Conservation (phyloP, 2,797 vertebrate genomes). For the Girardinus metallicus region DNA sequence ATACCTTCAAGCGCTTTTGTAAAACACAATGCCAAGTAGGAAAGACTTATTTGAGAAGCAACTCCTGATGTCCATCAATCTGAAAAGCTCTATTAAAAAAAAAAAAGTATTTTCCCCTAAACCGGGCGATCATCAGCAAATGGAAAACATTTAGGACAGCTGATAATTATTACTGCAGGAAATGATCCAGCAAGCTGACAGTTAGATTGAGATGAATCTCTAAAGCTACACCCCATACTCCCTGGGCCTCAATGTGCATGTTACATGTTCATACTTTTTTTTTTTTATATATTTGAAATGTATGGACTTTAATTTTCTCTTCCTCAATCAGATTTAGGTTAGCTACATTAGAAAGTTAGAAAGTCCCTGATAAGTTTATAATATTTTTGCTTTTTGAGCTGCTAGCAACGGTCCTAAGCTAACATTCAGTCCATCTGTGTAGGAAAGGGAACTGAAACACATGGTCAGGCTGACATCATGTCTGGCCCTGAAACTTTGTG, state of each 20-base stretch:
- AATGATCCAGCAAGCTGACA: not conserved
- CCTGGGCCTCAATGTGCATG: not conserved
- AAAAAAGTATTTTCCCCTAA: not conserved
- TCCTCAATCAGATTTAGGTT: not conserved
- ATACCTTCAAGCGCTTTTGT: not conserved
- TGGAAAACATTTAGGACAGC: not conserved
- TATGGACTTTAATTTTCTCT: not conserved
- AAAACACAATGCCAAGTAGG: not conserved
- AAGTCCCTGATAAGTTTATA: not conserved
- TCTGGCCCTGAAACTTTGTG: conserved; percentile 40
- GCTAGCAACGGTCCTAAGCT: conserved; percentile 41
- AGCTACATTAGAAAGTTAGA: not conserved
- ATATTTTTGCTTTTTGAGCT: conserved; percentile 9
- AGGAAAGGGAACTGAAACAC: conserved; percentile 67
- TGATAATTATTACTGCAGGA: not conserved
- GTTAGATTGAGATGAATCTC: not conserved
- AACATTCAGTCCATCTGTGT: conserved; percentile 21
- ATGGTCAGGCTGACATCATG: conserved; percentile 63
- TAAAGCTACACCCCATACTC: not conserved
- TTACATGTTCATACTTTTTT: not conserved
- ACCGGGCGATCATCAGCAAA: not conserved
- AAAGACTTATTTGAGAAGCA: not conserved
- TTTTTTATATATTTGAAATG: not conserved
- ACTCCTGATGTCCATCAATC: not conserved
- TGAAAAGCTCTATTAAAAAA: not conserved